These are phyloP conservation scores for Barbus barbus DNA, from an alignment of 2,113 vertebrate species.

Conservation along the genomic window DNA sequence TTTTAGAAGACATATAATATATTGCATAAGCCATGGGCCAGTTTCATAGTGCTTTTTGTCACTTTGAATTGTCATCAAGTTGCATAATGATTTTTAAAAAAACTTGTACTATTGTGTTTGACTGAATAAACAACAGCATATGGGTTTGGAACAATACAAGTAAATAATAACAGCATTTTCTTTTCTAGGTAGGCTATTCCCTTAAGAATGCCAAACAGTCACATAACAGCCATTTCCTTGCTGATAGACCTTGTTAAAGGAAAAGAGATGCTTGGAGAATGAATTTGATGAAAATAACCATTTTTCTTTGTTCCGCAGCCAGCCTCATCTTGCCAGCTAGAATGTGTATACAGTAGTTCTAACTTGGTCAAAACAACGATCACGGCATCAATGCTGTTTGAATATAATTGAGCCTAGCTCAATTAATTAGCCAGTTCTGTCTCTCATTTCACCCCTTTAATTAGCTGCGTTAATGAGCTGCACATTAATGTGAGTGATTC, in stretches of 20 bases:
- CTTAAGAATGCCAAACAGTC: not conserved
- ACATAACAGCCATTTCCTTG: not conserved
- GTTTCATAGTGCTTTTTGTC: not conserved
- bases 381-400: conserved; percentile 60
- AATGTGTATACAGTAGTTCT: conserved; percentile 5
- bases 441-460: conserved; percentile 67
- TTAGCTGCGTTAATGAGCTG: conserved; percentile 72
- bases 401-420: conserved; percentile 49
- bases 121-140: not conserved
- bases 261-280: not conserved
- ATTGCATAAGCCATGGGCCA: not conserved
- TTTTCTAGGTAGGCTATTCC: too few relatives aligned
- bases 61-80: not conserved
- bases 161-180: too few relatives aligned
- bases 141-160: not conserved
- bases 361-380: conserved; percentile 7
- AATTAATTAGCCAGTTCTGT: conserved; percentile 66
- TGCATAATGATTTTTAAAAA: too few relatives aligned
- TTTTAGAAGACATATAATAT: not conserved
- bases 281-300: conserved; percentile 13
- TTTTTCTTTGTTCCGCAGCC: not conserved
- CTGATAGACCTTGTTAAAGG: not conserved
- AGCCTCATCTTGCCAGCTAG: not conserved
- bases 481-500: conserved; percentile 66
- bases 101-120: too few relatives aligned